Percentiles rank a stretch among this genome's conserved stretches.
Conservation (phyloP, 2,797 vertebrate species). For the Lemur catta region DNA sequence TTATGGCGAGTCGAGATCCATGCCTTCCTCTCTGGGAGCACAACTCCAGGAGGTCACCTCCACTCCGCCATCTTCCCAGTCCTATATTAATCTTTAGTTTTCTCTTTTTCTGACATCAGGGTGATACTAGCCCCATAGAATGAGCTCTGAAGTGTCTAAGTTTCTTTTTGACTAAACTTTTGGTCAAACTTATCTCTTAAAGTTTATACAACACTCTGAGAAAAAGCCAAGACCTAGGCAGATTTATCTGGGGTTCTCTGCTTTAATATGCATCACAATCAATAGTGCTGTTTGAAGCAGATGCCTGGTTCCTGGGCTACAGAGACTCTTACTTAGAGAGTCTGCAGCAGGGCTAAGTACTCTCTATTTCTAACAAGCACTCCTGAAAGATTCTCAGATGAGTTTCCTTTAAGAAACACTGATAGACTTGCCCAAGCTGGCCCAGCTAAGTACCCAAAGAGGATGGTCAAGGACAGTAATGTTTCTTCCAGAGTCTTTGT, state of each 20-base stretch:
- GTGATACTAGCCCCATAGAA: not conserved
- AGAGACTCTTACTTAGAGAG: no score
- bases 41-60: no score
- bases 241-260: not conserved
- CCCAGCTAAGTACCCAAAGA: not conserved
- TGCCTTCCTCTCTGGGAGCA: no score
- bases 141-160: not conserved
- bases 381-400: no score
- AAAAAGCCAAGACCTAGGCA: not conserved
- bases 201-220: constrained; percentile 5
- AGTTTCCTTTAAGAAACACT: no score
- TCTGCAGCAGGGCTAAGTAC: no score
- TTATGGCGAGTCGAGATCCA: no score
- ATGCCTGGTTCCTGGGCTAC: no score
- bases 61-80: no score
- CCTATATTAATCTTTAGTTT: not conserved
- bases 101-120: constrained; percentile 26
- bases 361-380: no score
- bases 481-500: not conserved
- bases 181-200: not conserved
- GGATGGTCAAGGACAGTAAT: not conserved
- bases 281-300: not conserved
- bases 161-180: constrained; percentile 45
- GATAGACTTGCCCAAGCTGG: not conserved
- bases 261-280: not conserved